A percentile compares a stretch with the other conserved stretches of the same genome.
phyloP scores from a whole-genome alignment of 2,888 invertebrate species.

The Agriopis aurantiaria region DNA sequence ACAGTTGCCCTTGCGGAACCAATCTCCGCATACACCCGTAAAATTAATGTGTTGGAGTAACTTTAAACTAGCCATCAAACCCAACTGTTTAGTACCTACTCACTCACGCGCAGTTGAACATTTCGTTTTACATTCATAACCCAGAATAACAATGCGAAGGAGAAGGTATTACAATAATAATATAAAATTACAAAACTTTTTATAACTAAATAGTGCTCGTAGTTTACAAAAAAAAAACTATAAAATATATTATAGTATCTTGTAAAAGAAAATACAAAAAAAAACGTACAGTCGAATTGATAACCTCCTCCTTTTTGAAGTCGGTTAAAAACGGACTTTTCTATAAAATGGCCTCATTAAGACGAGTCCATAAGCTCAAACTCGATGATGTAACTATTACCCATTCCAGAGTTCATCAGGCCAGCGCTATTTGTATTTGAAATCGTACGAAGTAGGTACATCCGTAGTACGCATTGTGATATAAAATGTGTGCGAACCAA shows the following conservation, averaged over 20 bases:
- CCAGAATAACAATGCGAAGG: neutral
- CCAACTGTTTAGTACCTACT: slow-evolving; percentile 36
- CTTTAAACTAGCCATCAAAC: slow-evolving; percentile 35
- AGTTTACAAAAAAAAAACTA: too few species aligned
- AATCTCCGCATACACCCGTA: slow-evolving; percentile 5
- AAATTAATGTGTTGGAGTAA: slow-evolving; percentile 36
- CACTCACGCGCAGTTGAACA: slow-evolving; percentile 29
- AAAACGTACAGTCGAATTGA: too few species aligned
- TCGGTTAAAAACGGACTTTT: too few species aligned
- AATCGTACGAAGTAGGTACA: neutral
- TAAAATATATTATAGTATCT: too few species aligned
- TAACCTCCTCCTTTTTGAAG: too few species aligned
- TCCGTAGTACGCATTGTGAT: neutral
- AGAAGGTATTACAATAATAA: slow-evolving; percentile 5
- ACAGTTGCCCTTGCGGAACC: slow-evolving; percentile 8
- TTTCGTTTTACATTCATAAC: slow-evolving; percentile 30
- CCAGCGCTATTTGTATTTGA: neutral
- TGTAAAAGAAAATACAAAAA: too few species aligned
- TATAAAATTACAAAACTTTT: neutral
- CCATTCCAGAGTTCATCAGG: too few species aligned
- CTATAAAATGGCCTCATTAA: too few species aligned
- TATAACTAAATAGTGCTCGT: neutral
- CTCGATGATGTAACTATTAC: too few species aligned
- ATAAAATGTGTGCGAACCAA: neutral
- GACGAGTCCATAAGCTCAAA: too few species aligned